Evolutionary conservation across 1,140 invertebrate genomes (phyloP), one percentile per base, ranked within the genome.

Genomic region (Drosophila sechellia): DNA sequence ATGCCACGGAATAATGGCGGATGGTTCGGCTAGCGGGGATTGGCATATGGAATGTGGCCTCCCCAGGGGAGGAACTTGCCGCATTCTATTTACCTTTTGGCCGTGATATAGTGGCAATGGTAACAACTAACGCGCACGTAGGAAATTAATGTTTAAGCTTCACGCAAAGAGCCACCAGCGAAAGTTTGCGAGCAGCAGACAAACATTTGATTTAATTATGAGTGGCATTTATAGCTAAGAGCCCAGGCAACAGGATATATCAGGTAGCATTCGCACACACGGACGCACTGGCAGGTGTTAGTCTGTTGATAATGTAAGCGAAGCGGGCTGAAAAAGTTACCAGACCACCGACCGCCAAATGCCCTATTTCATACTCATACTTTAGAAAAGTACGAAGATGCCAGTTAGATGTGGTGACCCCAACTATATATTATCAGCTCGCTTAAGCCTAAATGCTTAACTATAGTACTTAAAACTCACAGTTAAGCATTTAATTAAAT

Each of bases 201-300:
- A 91, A 89, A 91, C 86, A 90, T 90, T 91, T 91, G 90, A 91
- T 91, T 91, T 91, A 91, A 91, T 91, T 91, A 91, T 91, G 90
- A 91, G 90, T 91, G 90, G 90, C 90, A 91, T 90, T 90, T 91
- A 91, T 91, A 75, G 76, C 84, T 61, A 73, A 80, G 74, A 87
- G 84, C 78, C 59, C 66, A 70, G 57, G 60, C 64, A 31, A 31
- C 31, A 31, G 58, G 75, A 52, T 58, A 42, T 78, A 86, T 81
- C 81, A 80, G 74, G 71, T 76, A 75, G 53, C 79, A 57, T 58
- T 73, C 63, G 25, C 65, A 61, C 60, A 59, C 59, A 58, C 37
- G 13, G n/a, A 20, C 48, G 43, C 27, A 39, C 53, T 40, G 49
- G 54, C 74, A 91, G 90, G 90, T 91, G 90, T 91, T 91, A 91